Percentiles rank a stretch among this genome's conserved stretches.
These are phyloP conservation scores for Corythaixoides concolor DNA, from an alignment of 2,113 vertebrate genomes.

Conservation along the genomic window DNA sequence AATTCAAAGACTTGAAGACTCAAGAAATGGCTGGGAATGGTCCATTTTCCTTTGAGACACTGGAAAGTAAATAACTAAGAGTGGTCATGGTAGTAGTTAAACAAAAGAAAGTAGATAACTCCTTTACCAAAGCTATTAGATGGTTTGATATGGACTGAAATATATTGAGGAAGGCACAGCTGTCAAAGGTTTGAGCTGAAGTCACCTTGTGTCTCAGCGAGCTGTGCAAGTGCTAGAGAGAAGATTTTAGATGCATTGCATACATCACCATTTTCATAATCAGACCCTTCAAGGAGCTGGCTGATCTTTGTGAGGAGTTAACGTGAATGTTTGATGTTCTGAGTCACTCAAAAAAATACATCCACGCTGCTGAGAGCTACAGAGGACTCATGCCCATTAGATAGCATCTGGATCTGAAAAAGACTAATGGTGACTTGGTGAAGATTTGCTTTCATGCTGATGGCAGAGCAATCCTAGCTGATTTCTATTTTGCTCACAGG, in stretches of 20 bases:
- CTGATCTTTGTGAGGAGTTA: not conserved
- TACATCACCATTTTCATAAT: not conserved
- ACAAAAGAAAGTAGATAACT: not conserved
- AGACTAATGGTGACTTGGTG: not conserved
- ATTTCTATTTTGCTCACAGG: not conserved
- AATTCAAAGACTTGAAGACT: not conserved
- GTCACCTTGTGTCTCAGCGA: not conserved
- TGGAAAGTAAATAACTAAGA: not conserved
- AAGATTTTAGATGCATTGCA: not conserved
- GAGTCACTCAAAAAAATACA: not conserved
- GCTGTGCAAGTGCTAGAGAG: not conserved
- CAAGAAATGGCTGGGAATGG: not conserved
- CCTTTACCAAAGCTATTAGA: not conserved
- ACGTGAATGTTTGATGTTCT: not conserved
- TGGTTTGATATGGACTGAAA: not conserved
- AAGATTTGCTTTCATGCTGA: not conserved
- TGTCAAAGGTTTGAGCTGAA: not conserved
- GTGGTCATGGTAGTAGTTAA: not conserved
- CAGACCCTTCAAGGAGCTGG: not conserved
- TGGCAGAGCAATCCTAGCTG: not conserved
- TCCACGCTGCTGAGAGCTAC: not conserved
- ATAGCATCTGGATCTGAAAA: not conserved
- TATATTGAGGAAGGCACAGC: not conserved
- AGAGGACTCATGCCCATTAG: not conserved
- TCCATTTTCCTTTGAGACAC: not conserved